phyloP scores from a whole-genome alignment of 2,888 invertebrate species.

The Chrysina gloriosa region DNA sequence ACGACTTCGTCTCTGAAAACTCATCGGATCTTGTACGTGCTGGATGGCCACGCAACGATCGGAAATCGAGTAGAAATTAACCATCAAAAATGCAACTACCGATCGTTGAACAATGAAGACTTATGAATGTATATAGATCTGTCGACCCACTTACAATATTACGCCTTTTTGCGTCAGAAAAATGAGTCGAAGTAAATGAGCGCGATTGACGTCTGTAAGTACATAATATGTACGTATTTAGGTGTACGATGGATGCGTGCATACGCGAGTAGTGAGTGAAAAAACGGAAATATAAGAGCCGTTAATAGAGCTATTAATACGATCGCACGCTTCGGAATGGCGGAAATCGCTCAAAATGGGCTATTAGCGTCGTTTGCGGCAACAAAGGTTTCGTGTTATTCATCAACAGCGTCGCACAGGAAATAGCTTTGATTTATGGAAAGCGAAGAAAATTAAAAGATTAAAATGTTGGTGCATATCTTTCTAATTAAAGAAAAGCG shows the following conservation, averaged over 20 bases:
- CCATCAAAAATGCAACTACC: background rate
- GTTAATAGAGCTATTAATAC: conserved; percentile 25
- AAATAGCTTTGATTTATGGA: too few relatives aligned
- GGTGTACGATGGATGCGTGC: background rate
- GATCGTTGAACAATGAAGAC: background rate
- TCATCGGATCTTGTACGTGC: background rate
- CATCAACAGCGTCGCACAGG: too few relatives aligned
- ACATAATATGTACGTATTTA: background rate
- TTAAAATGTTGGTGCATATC: too few relatives aligned
- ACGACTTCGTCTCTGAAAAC: too few relatives aligned
- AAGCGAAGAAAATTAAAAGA: too few relatives aligned
- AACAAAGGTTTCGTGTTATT: background rate
- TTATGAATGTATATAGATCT: background rate
- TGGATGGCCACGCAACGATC: background rate
- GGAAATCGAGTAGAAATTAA: conserved; percentile 1
- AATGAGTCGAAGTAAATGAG: conserved; percentile 1
- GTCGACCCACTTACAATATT: background rate
- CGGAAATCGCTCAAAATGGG: conserved; percentile 9
- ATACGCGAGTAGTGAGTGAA: background rate
- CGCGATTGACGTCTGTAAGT: background rate
- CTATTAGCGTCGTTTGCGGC: background rate
- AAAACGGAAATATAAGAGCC: conserved; percentile 11
- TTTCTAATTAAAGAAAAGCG: too few relatives aligned
- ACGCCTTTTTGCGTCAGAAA: background rate
- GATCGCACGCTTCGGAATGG: background rate